Percentiles rank a stretch among this genome's conserved stretches.
These are phyloP conservation scores for Danaus chrysippus DNA, from an alignment of 2,888 invertebrate species.

Conservation along the genomic window DNA sequence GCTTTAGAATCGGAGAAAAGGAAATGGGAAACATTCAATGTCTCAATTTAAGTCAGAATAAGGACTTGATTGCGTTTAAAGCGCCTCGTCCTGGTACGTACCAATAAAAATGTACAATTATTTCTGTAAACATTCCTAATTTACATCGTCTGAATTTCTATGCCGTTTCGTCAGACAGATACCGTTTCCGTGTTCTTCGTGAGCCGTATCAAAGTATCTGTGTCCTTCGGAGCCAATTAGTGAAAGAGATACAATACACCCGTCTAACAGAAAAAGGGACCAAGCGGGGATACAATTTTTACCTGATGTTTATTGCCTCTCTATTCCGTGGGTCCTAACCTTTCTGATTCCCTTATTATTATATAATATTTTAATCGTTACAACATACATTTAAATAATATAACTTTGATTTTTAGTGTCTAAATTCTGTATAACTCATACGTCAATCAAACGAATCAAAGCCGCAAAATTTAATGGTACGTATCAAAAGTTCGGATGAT, in stretches of 20 bases:
- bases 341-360: constrained; percentile 37
- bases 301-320: constrained; percentile 72
- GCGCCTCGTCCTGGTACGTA: constrained; percentile 47
- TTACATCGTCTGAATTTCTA: constrained; percentile 55
- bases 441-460: constrained; percentile 36
- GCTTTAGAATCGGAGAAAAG: constrained; percentile 68
- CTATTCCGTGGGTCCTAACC: constrained; percentile 54
- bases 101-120: constrained; percentile 39
- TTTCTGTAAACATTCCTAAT: constrained; percentile 56
- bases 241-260: constrained; percentile 62
- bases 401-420: too few relatives aligned
- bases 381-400: too few relatives aligned
- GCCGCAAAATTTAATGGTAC: constrained; percentile 48
- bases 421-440: neutral
- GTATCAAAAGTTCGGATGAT: constrained; percentile 57
- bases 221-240: constrained; percentile 61
- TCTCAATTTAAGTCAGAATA: constrained; percentile 63
- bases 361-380: too few relatives aligned
- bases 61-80: constrained; percentile 59
- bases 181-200: constrained; percentile 56
- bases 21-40: constrained; percentile 72
- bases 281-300: constrained; percentile 66
- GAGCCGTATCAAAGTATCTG: constrained; percentile 38
- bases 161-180: constrained; percentile 58
- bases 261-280: constrained; percentile 51